A percentile compares a stretch with the other conserved stretches of the same genome.
Evolutionary conservation across 2,888 invertebrate species (phyloP).

Genomic region (Nemapogon koenigi): DNA sequence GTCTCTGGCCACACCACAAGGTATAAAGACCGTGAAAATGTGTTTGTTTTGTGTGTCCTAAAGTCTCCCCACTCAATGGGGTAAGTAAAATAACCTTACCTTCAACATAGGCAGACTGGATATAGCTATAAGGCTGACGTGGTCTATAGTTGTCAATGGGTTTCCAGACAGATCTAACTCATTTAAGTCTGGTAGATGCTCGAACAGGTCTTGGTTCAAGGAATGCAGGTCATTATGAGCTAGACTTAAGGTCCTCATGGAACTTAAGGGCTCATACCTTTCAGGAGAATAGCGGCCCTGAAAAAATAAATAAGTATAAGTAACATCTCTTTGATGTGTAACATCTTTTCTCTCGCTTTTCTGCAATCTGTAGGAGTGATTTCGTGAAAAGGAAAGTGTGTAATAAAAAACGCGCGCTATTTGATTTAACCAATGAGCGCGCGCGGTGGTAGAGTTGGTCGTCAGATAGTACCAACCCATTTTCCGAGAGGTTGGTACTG

Average conservation of each 20-base stretch:
- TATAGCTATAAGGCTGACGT: slow-evolving; percentile 69
- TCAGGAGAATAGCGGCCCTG: slow-evolving; percentile 67
- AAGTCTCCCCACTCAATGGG: not conserved
- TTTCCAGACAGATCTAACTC: slow-evolving; percentile 77
- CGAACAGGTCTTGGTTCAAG: slow-evolving; percentile 76
- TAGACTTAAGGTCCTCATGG: slow-evolving; percentile 68
- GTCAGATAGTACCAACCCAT: no score
- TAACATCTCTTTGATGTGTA: no score
- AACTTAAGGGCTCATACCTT: slow-evolving; percentile 64
- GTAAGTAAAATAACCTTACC: slow-evolving; percentile 40
- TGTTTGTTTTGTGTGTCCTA: not conserved
- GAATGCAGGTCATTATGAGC: slow-evolving; percentile 75
- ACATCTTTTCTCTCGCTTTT: no score
- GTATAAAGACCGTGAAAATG: no score
- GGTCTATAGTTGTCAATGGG: slow-evolving; percentile 71
- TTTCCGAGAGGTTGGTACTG: no score
- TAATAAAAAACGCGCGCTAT: no score
- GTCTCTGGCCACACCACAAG: no score
- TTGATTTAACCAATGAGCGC: no score
- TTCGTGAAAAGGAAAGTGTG: no score
- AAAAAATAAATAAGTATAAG: slow-evolving; percentile 18
- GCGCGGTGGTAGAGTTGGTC: no score
- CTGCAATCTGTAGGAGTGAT: no score
- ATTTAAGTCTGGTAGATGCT: slow-evolving; percentile 73
- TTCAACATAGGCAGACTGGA: slow-evolving; percentile 68